Conservation (phyloP, 2,888 invertebrate species). For the Yponomeuta plumbellus region DNA sequence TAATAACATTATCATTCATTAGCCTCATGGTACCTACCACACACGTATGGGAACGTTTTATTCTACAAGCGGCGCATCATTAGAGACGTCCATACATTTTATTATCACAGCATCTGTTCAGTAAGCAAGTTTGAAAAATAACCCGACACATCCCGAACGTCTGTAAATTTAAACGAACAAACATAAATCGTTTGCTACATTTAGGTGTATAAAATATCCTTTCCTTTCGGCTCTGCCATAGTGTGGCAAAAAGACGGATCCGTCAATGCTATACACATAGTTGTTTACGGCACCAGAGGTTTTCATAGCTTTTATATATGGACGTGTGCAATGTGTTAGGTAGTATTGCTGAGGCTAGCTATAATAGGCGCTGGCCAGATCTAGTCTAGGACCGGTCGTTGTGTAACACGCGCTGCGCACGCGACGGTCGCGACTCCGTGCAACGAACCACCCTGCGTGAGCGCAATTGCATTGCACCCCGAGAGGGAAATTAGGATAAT, state of each 20-base stretch:
- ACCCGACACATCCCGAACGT: too few relatives aligned
- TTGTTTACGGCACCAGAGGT: not conserved
- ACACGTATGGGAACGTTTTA: not conserved
- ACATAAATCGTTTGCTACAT: too few relatives aligned
- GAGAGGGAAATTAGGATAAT: conserved; percentile 12
- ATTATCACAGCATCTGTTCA: not conserved
- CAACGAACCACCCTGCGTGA: conserved; percentile 11
- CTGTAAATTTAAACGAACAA: too few relatives aligned
- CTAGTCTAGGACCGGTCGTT: conserved; percentile 26
- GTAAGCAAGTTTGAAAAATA: too few relatives aligned
- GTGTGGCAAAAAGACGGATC: not conserved
- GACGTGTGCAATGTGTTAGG: not conserved
- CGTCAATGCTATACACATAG: not conserved
- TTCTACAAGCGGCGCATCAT: not conserved
- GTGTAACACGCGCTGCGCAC: conserved; percentile 26
- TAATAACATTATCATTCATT: conserved; percentile 2
- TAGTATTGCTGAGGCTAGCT: not conserved
- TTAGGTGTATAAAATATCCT: too few relatives aligned
- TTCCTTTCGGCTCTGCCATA: too few relatives aligned
- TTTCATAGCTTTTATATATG: not conserved
- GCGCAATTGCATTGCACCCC: not conserved
- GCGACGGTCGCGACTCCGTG: conserved; percentile 20
- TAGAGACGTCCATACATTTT: not conserved
- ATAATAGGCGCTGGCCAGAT: not conserved
- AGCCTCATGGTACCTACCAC: not conserved